These are phyloP conservation scores for Macroglossus sobrinus DNA, from an alignment of 2,113 vertebrate species.

Conservation along the genomic window DNA sequence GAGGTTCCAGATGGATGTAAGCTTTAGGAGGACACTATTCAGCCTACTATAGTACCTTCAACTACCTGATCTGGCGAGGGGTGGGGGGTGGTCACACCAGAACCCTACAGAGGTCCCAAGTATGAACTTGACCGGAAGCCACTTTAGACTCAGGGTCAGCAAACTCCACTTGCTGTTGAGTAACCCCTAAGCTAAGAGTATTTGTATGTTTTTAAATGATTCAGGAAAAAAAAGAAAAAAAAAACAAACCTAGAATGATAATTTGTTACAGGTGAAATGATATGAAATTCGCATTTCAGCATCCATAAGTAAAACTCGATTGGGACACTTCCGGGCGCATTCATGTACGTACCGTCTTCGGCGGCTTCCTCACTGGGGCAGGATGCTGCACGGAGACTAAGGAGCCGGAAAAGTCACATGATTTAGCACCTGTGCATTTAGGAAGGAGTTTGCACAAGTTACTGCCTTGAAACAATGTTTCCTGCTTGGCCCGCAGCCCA, in stretches of 20 bases:
- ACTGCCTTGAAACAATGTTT: neutral
- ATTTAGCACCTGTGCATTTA: neutral
- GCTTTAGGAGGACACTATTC: neutral
- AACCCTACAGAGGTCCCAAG: neutral
- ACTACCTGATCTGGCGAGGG: neutral
- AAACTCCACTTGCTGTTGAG: neutral
- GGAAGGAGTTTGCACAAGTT: neutral
- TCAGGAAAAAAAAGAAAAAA: neutral
- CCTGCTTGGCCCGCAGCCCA: neutral
- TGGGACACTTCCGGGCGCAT: neutral
- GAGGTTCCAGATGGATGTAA: neutral
- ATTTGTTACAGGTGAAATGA: neutral
- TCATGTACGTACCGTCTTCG: rapidly evolving
- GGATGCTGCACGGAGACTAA: neutral
- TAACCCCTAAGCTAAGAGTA: neutral
- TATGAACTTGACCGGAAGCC: neutral
- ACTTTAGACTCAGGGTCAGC: neutral
- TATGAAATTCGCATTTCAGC: neutral
- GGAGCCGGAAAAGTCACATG: neutral
- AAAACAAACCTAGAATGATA: neutral
- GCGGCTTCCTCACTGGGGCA: no score
- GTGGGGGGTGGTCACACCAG: neutral
- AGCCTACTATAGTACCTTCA: neutral
- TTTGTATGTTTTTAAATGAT: neutral
- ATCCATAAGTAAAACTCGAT: neutral